Percentiles rank a stretch among this genome's conserved stretches.
phyloP scores from a whole-genome alignment of 2,113 vertebrate genomes.

The Rhea americana region DNA sequence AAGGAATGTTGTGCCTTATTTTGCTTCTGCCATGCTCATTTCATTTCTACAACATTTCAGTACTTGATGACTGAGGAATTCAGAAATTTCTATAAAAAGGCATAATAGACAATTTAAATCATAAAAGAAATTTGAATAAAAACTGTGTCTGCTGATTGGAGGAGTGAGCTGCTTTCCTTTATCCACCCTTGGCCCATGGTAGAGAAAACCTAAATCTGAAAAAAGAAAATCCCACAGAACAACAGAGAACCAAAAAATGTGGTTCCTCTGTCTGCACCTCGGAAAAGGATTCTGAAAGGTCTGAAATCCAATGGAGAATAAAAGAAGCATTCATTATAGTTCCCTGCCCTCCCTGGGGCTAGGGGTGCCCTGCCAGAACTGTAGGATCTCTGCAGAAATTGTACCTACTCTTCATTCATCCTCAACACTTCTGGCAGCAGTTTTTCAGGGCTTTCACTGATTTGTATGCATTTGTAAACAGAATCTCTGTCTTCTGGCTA shows the following conservation, averaged over 20 bases:
- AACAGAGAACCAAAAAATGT: neutral
- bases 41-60: neutral
- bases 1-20: neutral
- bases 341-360: neutral
- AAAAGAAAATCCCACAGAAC: neutral
- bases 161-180: neutral
- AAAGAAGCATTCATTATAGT: neutral
- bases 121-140: neutral
- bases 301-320: neutral
- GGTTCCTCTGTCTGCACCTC: neutral
- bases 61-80: neutral
- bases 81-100: neutral
- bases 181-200: neutral
- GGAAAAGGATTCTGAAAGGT: neutral
- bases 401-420: constrained; percentile 1
- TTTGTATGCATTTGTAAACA: constrained; percentile 6
- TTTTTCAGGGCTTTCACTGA: neutral
- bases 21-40: accelerated
- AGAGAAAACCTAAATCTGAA: neutral
- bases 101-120: neutral
- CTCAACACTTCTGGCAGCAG: neutral
- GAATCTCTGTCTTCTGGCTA: neutral
- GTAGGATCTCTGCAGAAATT: constrained; percentile 1
- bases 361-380: neutral
- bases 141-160: neutral